These are phyloP conservation scores for Capreolus pygargus DNA, from an alignment of 2,113 vertebrate species.

Conservation along the genomic window DNA sequence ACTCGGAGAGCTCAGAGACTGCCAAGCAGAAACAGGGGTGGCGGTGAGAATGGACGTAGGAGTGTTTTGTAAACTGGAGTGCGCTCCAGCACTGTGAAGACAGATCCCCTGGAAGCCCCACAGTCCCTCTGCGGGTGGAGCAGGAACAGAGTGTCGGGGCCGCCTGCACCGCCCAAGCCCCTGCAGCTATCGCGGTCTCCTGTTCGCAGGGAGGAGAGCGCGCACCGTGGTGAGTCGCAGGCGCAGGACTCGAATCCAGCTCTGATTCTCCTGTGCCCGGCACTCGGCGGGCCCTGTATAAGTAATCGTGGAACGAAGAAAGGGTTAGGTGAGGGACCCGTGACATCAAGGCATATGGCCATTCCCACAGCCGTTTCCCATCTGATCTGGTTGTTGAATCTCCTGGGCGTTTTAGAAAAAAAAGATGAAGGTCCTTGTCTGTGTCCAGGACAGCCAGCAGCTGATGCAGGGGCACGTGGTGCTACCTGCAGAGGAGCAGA, in stretches of 20 bases:
- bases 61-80: background rate
- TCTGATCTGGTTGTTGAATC: background rate
- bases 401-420: background rate
- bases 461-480: background rate
- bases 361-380: background rate
- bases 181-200: background rate
- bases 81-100: background rate
- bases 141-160: fast-evolving
- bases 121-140: background rate
- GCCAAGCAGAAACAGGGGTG: background rate
- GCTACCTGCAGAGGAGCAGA: background rate
- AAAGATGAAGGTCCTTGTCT: background rate
- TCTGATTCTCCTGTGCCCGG: background rate
- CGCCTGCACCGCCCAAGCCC: fast-evolving
- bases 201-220: background rate
- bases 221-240: fast-evolving
- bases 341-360: background rate
- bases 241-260: background rate
- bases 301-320: background rate
- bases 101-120: fast-evolving
- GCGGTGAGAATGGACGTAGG: background rate
- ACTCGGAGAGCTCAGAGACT: background rate
- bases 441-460: background rate
- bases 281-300: background rate
- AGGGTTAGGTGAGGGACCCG: background rate